Evolutionary conservation across 2,888 invertebrate species (phyloP).

Genomic region (Agonopterix arenella): DNA sequence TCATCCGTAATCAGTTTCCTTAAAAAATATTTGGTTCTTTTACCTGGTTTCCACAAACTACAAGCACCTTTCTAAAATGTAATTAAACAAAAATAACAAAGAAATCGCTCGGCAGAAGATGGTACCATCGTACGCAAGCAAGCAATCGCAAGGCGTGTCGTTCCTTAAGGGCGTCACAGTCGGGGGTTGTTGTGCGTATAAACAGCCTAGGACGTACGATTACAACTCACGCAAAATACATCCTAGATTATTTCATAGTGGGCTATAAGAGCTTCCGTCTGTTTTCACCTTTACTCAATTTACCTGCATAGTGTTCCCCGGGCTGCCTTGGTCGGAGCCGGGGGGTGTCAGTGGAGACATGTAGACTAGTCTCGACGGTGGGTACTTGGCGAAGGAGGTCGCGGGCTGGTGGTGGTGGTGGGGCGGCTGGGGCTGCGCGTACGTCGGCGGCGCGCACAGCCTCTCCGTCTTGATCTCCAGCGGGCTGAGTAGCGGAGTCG

Average conservation of each 20-base stretch:
- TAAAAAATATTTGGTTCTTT: no score
- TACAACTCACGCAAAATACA: neutral
- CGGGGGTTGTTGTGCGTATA: no score
- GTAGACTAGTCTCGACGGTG: constrained; percentile 78
- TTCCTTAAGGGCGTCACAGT: no score
- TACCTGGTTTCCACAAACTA: no score
- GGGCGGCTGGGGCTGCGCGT: constrained; percentile 37
- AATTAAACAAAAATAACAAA: neutral
- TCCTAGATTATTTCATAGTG: no score
- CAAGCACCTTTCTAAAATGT: no score
- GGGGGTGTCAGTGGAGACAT: constrained; percentile 92
- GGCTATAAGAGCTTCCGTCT: no score
- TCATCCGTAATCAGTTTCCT: no score
- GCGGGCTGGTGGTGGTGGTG: constrained; percentile 50
- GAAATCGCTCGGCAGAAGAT: constrained; percentile 54
- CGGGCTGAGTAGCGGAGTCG: constrained; percentile 85
- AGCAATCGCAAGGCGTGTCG: constrained; percentile 40
- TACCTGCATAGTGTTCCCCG: constrained; percentile 82
- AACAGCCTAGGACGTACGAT: no score
- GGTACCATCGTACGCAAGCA: constrained; percentile 55
- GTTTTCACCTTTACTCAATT: constrained; percentile 8
- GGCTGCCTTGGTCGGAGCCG: constrained; percentile 91
- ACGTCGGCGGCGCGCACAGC: constrained; percentile 75
- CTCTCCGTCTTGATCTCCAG: constrained; percentile 89
- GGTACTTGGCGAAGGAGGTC: constrained; percentile 60